A percentile compares a stretch with the other conserved stretches of the same genome.
phyloP scores from a whole-genome alignment of 23 tunicate genomes.

The Styela plicata region DNA sequence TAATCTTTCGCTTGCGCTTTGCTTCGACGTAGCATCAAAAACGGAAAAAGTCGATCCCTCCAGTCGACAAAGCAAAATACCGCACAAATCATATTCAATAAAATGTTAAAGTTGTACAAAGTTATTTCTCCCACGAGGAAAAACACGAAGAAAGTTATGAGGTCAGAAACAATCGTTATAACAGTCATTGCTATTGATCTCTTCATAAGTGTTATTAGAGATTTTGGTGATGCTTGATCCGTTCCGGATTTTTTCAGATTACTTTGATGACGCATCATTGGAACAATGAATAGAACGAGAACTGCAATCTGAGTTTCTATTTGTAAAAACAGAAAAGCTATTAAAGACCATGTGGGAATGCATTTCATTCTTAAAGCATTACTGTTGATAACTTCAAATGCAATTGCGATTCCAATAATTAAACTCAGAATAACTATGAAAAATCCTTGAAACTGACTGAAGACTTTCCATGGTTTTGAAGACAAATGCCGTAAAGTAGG shows the following conservation, averaged over 20 bases:
- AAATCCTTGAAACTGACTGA: not conserved
- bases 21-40: not conserved
- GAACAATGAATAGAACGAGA: not conserved
- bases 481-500: not conserved
- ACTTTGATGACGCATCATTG: not conserved
- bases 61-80: not conserved
- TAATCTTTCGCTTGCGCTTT: not conserved
- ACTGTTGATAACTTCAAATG: not conserved
- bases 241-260: not conserved
- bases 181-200: not conserved
- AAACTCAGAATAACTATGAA: not conserved
- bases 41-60: not conserved
- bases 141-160: not conserved
- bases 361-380: not conserved
- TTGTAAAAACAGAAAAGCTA: not conserved
- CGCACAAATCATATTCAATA: not conserved
- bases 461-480: not conserved
- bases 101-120: not conserved
- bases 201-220: not conserved
- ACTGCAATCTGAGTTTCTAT: not conserved
- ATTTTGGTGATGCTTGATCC: not conserved
- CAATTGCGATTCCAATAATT: not conserved
- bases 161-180: not conserved
- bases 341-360: not conserved
- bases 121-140: not conserved